Evolutionary conservation across 2,113 vertebrate species (phyloP), one percentile per base, ranked within the genome.

Genomic region (Cebidichthys violaceus): DNA sequence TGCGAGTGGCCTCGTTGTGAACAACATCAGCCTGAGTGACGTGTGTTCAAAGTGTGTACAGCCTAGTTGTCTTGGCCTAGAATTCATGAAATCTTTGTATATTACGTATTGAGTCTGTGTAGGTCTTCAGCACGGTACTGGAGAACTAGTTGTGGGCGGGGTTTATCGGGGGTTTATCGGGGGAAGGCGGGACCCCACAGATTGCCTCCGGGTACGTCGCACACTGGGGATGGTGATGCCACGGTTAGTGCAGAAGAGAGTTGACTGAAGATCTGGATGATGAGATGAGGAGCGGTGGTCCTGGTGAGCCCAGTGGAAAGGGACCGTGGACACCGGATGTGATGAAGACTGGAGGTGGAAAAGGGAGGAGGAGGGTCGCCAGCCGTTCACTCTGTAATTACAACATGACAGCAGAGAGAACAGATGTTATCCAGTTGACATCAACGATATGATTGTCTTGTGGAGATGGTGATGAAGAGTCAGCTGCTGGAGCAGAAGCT

Each of bases 341-440:
- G 54, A 57, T 57, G 54, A 11, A 57, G 54, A 57, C n/a, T 2
- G n/a, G 9, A 27, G 54, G 54, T 14, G 54, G n/a, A 57, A n/a
- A 27, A 14, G 5, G n/a, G 54, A 27, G 11, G 54, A 57, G 11
- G 54, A 27, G n/a, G 54, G 24, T 9, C 2, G 20, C 7, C 50
- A n/a, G 22, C 20, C 20, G 52, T 24, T 55, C 17, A 24, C 14
- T 5, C n/a, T 29, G 13, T 29, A 59, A 59, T 29, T 59, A 59
- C 55, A 59, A 59, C 55, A n/a, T 59, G 55, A 59, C 27, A 27
- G 55, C 55, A 59, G 55, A 59, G 55, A 59, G 13, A 59, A 15
- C 11, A 15, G 13, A 59, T 29, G 7, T 14, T 27, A 7, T 59
- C 29, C 2, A 59, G 55, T 59, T 29, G 55, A 29, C 24, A 59